phyloP scores from a whole-genome alignment of 2,113 vertebrate genomes.

The Coreoperca whiteheadi region DNA sequence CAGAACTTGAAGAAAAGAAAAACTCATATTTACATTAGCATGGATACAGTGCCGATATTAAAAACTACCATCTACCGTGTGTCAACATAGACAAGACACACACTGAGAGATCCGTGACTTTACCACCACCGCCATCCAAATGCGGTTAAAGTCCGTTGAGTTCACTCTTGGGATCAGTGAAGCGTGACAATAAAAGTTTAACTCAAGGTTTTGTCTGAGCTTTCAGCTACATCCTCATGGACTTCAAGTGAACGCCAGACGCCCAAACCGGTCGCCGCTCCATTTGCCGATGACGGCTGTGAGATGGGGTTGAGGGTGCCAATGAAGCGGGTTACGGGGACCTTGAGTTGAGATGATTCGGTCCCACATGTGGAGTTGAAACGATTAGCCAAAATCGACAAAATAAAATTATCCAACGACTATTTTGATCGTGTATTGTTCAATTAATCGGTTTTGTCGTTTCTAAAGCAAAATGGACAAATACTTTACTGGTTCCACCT shows the following conservation, averaged over 20 bases:
- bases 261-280: not conserved
- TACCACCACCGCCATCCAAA: not conserved
- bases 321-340: not conserved
- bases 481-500: not conserved
- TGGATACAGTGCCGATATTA: not conserved
- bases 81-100: not conserved
- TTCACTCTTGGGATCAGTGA: not conserved
- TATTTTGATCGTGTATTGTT: not conserved
- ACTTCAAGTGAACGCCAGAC: not conserved
- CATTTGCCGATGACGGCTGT: not conserved
- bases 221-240: not conserved
- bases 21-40: slow-evolving; percentile 3
- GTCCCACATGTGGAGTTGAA: not conserved
- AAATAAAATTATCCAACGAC: not conserved
- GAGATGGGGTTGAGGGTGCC: not conserved
- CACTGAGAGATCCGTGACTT: not conserved
- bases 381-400: too few species aligned
- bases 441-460: not conserved
- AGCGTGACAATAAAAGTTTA: not conserved
- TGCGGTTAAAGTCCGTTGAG: not conserved
- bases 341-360: not conserved
- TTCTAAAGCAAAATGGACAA: not conserved
- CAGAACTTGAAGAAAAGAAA: slow-evolving; percentile 82
- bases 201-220: not conserved
- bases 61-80: not conserved